Percentiles rank a stretch among this genome's conserved stretches.
Evolutionary conservation across 2,888 invertebrate genomes (phyloP).

Genomic region (Leucozona laternaria): DNA sequence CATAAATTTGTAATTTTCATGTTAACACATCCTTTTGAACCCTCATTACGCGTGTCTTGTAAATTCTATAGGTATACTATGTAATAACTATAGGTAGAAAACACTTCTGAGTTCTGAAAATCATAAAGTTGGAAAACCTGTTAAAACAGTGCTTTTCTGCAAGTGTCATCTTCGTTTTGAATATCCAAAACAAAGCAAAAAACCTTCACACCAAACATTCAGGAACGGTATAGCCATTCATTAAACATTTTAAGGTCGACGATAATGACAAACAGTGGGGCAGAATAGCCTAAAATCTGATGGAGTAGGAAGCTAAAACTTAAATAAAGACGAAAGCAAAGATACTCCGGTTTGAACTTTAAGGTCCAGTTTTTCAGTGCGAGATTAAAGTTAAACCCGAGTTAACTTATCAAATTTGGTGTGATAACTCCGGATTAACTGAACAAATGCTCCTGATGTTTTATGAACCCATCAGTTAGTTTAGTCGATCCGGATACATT

Average conservation of each 20-base stretch:
- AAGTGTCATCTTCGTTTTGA: conserved; percentile 3
- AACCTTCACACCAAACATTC: not conserved
- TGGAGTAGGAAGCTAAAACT: too few species aligned
- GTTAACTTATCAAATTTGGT: too few species aligned
- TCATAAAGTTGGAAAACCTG: conserved; percentile 19
- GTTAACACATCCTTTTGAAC: conserved; percentile 33
- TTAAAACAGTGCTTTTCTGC: conserved; percentile 3
- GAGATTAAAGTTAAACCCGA: too few species aligned
- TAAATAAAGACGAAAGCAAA: too few species aligned
- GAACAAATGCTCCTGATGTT: too few species aligned
- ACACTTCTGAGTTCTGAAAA: conserved; percentile 5
- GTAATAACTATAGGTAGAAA: not conserved
- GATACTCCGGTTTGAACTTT: too few species aligned
- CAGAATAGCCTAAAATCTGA: not conserved
- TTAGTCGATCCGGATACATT: too few species aligned
- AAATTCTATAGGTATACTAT: conserved; percentile 10
- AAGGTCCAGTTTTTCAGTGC: too few species aligned
- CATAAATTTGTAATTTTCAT: conserved; percentile 39
- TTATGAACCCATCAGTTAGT: too few species aligned
- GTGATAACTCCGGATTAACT: too few species aligned
- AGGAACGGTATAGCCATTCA: not conserved
- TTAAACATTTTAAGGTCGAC: conserved; percentile 13
- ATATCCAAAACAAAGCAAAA: not conserved
- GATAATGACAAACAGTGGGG: not conserved
- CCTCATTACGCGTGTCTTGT: conserved; percentile 31